A percentile compares a stretch with the other conserved stretches of the same genome.
These are phyloP conservation scores for Trissolcus basalis DNA, from an alignment of 1,140 invertebrate genomes.

Conservation along the genomic window DNA sequence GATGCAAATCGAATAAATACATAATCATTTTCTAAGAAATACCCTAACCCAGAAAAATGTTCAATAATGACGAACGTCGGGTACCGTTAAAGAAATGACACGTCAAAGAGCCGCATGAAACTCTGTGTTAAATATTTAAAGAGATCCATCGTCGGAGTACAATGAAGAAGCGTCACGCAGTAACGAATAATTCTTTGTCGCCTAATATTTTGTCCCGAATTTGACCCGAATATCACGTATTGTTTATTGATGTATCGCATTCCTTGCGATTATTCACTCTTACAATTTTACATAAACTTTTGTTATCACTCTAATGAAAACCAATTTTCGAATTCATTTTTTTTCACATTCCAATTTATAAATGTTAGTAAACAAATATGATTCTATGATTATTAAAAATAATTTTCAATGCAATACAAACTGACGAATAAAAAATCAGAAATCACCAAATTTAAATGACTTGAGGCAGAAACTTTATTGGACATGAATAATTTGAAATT, in stretches of 20 bases:
- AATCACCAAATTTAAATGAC: too few relatives aligned
- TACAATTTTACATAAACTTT: too few relatives aligned
- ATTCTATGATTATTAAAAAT: too few relatives aligned
- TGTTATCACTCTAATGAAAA: too few relatives aligned
- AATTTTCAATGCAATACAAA: slow-evolving; percentile 29
- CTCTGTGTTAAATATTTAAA: slow-evolving; percentile 74
- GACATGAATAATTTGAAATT: too few relatives aligned
- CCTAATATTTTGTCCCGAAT: slow-evolving; percentile 58
- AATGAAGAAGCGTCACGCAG: slow-evolving; percentile 63
- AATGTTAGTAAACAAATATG: too few relatives aligned
- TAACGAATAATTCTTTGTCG: slow-evolving; percentile 55
- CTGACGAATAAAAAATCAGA: too few relatives aligned
- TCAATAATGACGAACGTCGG: slow-evolving; percentile 48
- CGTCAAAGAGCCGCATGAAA: slow-evolving; percentile 49
- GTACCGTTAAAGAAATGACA: slow-evolving; percentile 69
- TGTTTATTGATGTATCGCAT: slow-evolving; percentile 36
- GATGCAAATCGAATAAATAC: slow-evolving; percentile 19
- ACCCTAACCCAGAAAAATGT: slow-evolving; percentile 64
- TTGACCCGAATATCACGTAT: slow-evolving; percentile 55
- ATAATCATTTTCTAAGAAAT: slow-evolving; percentile 39
- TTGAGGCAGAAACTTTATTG: too few relatives aligned
- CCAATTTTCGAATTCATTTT: too few relatives aligned
- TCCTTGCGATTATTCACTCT: slow-evolving; percentile 11
- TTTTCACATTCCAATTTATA: too few relatives aligned
- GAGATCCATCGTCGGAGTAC: slow-evolving; percentile 65